A percentile compares a stretch with the other conserved stretches of the same genome.
Evolutionary conservation across 2,888 invertebrate species (phyloP).

Genomic region (Pristionchus maxplancki): DNA sequence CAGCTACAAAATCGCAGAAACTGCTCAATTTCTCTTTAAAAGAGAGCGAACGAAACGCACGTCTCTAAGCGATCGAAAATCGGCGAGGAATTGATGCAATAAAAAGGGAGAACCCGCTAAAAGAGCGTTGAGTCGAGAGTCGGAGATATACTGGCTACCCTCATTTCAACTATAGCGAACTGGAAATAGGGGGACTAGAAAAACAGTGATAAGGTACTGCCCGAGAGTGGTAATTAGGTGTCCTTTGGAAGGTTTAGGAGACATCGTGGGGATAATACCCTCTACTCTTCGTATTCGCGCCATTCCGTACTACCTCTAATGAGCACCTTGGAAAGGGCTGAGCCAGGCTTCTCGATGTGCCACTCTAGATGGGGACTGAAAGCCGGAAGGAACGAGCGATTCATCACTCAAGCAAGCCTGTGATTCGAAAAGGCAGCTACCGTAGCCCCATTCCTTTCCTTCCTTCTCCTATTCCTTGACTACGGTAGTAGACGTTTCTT

Average conservation of each 20-base stretch:
- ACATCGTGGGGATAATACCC: no score
- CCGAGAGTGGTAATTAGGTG: no score
- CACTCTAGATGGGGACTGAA: neutral
- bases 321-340: neutral
- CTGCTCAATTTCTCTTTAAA: neutral
- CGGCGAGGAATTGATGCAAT: neutral
- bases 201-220: no score
- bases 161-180: no score
- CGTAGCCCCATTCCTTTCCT: neutral
- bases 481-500: neutral
- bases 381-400: neutral
- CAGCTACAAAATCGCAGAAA: neutral
- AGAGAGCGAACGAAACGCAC: neutral
- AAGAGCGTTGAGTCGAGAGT: neutral
- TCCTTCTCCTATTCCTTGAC: neutral
- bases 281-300: no score
- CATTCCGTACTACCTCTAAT: neutral
- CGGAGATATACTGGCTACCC: no score
- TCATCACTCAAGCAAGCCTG: neutral
- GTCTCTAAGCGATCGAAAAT: neutral
- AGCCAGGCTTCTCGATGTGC: neutral
- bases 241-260: no score
- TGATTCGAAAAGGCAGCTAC: neutral
- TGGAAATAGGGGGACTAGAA: no score
- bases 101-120: neutral